phyloP scores from a whole-genome alignment of 2,113 vertebrate genomes.

The Pseudorasbora parva region DNA sequence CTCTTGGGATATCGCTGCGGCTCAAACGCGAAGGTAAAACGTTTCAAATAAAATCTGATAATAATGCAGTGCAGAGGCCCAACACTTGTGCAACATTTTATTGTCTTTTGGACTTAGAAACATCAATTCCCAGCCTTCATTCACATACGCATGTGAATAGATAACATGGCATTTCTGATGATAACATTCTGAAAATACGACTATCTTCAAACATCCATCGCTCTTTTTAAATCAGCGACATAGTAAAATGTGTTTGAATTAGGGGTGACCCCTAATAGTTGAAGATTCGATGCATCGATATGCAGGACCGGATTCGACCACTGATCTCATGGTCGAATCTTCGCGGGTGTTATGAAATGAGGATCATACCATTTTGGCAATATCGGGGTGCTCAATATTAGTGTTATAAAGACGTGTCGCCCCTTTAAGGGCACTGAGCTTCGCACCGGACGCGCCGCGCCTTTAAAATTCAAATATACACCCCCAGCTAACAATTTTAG shows the following conservation, averaged over 20 bases:
- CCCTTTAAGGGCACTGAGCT: too few relatives aligned
- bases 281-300: too few relatives aligned
- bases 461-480: too few relatives aligned
- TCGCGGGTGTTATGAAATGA: too few relatives aligned
- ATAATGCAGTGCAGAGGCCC: background rate
- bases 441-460: too few relatives aligned
- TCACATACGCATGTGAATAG: background rate
- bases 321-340: too few relatives aligned
- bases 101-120: slow-evolving; percentile 12
- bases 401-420: too few relatives aligned
- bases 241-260: background rate
- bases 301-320: too few relatives aligned
- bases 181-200: background rate
- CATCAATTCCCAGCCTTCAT: background rate
- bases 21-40: background rate
- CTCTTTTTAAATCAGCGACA: background rate
- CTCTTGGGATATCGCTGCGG: background rate
- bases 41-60: background rate
- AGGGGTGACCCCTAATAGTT: too few relatives aligned
- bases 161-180: slow-evolving; percentile 10
- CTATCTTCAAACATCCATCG: background rate
- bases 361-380: too few relatives aligned
- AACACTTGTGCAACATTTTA: background rate
- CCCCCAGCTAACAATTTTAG: too few relatives aligned
- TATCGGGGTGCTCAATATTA: too few relatives aligned